Conservation (phyloP, 30 jellyfish, hydroid and myxozoan species). For the Turritopsis dohrnii region DNA sequence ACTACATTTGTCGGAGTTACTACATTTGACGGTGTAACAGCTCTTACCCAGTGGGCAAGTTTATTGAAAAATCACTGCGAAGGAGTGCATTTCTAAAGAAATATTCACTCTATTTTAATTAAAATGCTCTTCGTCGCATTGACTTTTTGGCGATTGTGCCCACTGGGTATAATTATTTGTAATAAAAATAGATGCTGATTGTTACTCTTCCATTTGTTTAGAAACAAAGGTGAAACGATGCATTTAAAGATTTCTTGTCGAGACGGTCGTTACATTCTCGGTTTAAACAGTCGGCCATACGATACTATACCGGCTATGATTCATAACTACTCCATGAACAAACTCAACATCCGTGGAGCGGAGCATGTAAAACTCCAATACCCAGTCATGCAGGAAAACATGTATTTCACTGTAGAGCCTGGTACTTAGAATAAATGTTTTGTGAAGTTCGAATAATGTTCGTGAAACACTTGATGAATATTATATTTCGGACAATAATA, state of each 20-base stretch:
- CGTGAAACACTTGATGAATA: neutral
- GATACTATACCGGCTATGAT: constrained; percentile 92
- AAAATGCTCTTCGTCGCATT: too few relatives aligned
- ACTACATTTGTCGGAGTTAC: too few relatives aligned
- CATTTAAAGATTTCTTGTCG: constrained; percentile 87
- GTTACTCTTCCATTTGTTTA: constrained; percentile 25
- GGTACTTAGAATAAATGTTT: constrained; percentile 41
- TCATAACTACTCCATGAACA: constrained; percentile 76
- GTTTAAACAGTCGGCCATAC: constrained; percentile 89
- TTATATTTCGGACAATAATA: neutral
- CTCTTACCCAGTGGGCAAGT: too few relatives aligned
- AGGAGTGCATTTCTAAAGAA: too few relatives aligned
- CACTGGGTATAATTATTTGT: too few relatives aligned
- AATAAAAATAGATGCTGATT: too few relatives aligned
- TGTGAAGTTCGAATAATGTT: neutral
- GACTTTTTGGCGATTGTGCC: too few relatives aligned
- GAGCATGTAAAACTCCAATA: constrained; percentile 83
- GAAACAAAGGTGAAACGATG: constrained; percentile 90
- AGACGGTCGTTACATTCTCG: constrained; percentile 74
- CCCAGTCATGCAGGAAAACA: constrained; percentile 89
- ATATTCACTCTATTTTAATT: too few relatives aligned
- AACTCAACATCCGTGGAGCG: constrained; percentile 89
- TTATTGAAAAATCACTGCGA: too few relatives aligned
- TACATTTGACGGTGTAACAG: too few relatives aligned
- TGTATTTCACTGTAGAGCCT: constrained; percentile 97